phyloP scores from a whole-genome alignment of 2,797 vertebrate genomes.

The Cryptoprocta ferox region DNA sequence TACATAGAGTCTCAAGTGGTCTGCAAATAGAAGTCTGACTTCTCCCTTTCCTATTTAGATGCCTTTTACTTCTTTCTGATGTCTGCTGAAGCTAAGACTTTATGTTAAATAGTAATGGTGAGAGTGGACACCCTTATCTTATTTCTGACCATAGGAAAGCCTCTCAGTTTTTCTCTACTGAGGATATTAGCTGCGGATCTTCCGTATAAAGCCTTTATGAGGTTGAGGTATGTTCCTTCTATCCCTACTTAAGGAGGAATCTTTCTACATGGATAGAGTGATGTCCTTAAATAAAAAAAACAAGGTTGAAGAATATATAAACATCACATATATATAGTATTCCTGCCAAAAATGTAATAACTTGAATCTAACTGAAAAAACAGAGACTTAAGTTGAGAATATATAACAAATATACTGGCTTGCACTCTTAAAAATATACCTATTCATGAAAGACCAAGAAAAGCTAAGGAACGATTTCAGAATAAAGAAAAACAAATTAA shows the following conservation, averaged over 20 bases:
- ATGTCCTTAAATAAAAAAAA: conserved; percentile 35
- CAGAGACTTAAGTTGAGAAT: not conserved
- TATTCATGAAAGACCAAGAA: not conserved
- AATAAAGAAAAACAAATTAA: not conserved
- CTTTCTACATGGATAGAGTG: not conserved
- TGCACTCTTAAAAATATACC: not conserved
- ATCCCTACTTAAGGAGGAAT: not conserved
- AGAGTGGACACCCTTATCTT: too few species aligned
- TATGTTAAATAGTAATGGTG: too few species aligned
- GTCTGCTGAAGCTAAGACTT: too few species aligned
- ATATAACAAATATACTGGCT: not conserved
- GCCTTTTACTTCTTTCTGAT: too few species aligned
- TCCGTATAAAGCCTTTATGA: too few species aligned
- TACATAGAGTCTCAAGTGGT: too few species aligned
- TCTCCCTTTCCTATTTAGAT: too few species aligned
- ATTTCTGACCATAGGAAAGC: too few species aligned
- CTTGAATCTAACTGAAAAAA: not conserved
- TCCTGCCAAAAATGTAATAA: not conserved
- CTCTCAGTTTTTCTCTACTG: too few species aligned
- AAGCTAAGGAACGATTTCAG: not conserved
- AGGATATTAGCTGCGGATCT: too few species aligned
- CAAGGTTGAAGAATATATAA: not conserved
- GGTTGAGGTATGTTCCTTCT: too few species aligned
- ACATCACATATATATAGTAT: not conserved
- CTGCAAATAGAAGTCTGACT: too few species aligned